Conservation (phyloP, 2,888 invertebrate genomes). For the Cyaniris semiargus region DNA sequence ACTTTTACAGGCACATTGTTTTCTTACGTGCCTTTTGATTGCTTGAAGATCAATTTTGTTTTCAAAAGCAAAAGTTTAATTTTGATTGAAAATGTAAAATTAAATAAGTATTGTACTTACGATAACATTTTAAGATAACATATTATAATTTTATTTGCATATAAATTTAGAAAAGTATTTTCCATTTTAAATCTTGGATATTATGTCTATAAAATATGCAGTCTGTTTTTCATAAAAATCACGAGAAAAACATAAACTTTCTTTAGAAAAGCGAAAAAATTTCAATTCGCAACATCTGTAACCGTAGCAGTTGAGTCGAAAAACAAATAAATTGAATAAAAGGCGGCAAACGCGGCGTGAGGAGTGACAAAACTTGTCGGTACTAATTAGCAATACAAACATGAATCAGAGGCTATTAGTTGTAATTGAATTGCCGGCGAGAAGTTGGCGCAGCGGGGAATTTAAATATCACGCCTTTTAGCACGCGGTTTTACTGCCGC, state of each 20-base stretch:
- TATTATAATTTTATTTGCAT: no score
- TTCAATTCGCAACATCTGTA: constrained; percentile 31
- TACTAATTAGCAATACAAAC: constrained; percentile 81
- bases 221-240: background rate
- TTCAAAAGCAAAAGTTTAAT: background rate
- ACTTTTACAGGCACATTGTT: constrained; percentile 47
- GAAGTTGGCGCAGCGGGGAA: constrained; percentile 71
- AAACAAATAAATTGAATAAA: constrained; percentile 71
- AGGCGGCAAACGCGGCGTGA: constrained; percentile 59
- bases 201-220: background rate
- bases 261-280: background rate
- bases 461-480: constrained; percentile 74
- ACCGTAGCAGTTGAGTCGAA: constrained; percentile 50
- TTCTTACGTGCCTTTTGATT: constrained; percentile 20
- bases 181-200: no score
- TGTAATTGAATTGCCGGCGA: constrained; percentile 78
- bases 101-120: background rate
- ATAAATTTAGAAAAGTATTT: no score
- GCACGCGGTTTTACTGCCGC: constrained; percentile 60
- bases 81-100: no score
- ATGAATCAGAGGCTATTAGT: constrained; percentile 80
- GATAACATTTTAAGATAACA: no score
- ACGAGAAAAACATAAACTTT: background rate
- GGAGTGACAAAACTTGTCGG: constrained; percentile 78
- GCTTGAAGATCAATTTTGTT: constrained; percentile 4